These are phyloP conservation scores for Dromiciops gliroides DNA, from an alignment of 2,113 vertebrate species.

Conservation along the genomic window DNA sequence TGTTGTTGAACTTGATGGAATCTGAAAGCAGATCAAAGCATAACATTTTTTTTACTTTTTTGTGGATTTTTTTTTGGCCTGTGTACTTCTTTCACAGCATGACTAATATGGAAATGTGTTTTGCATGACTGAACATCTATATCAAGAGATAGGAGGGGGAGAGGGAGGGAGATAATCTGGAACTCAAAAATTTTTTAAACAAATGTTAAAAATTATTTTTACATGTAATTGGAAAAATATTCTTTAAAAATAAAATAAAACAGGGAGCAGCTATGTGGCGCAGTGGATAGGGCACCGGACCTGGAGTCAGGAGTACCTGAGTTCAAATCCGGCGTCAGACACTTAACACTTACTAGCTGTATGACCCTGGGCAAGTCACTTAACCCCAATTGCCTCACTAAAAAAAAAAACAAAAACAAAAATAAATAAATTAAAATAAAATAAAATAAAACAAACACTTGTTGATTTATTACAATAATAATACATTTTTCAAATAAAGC, in stretches of 20 bases:
- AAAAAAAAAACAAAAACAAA: no score
- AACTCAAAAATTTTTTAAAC: not conserved
- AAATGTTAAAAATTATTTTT: not conserved
- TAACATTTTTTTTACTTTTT: not conserved
- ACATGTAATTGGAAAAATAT: not conserved
- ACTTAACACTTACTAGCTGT: no score
- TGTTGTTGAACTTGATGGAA: not conserved
- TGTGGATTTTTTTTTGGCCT: not conserved
- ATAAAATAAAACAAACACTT: not conserved
- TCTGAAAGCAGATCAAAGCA: not conserved
- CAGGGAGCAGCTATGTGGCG: no score
- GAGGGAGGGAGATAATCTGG: not conserved
- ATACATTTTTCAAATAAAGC: not conserved
- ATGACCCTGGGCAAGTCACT: no score
- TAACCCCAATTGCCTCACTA: no score
- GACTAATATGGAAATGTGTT: not conserved
- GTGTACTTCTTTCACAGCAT: not conserved
- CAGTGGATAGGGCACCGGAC: no score
- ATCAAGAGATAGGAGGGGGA: not conserved
- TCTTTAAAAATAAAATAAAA: no score
- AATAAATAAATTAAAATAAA: no score
- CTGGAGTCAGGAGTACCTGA: no score
- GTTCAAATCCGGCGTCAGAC: no score
- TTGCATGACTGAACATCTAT: not conserved
- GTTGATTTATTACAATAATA: not conserved